Evolutionary conservation across 2,888 invertebrate species (phyloP).

Genomic region (Hirtodrosophila confusa): DNA sequence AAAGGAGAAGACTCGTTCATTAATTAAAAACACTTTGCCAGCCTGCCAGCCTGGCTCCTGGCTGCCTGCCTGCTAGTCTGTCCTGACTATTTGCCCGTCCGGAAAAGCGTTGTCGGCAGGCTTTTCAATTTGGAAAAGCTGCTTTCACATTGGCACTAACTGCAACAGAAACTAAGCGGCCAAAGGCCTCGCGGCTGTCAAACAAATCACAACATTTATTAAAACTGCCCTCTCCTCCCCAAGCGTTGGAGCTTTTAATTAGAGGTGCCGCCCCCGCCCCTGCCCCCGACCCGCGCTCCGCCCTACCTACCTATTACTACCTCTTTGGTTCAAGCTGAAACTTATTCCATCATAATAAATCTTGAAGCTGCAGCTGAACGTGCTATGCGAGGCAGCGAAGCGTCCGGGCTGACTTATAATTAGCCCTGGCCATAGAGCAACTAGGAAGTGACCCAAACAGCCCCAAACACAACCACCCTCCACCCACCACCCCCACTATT

Average conservation of each 20-base stretch:
- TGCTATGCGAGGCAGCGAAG: conserved; percentile 15
- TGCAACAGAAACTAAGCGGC: conserved; percentile 14
- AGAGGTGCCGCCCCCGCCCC: conserved; percentile 27
- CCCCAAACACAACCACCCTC: conserved; percentile 2
- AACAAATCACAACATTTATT: conserved; percentile 72
- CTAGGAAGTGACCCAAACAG: conserved; percentile 36
- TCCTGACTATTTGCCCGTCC: neutral
- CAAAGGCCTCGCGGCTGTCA: conserved; percentile 42
- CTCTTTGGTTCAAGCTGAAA: conserved; percentile 31
- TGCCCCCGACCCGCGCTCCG: no score
- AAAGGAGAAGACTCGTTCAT: conserved; percentile 48
- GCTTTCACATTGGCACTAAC: conserved; percentile 28
- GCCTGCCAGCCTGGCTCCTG: neutral
- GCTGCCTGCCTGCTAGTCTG: neutral
- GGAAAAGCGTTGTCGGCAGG: conserved; percentile 11
- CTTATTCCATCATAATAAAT: conserved; percentile 80
- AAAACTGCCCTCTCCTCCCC: conserved; percentile 38
- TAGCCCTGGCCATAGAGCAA: conserved; percentile 60
- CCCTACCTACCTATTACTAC: neutral
- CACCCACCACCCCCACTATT: neutral
- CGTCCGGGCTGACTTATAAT: conserved; percentile 59
- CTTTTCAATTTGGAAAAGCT: conserved; percentile 50
- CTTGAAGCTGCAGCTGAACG: conserved; percentile 48
- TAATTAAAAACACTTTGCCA: conserved; percentile 70
- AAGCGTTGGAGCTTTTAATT: conserved; percentile 67